Conservation (phyloP, 2,888 invertebrate species). For the Steinernema carpocapsae region DNA sequence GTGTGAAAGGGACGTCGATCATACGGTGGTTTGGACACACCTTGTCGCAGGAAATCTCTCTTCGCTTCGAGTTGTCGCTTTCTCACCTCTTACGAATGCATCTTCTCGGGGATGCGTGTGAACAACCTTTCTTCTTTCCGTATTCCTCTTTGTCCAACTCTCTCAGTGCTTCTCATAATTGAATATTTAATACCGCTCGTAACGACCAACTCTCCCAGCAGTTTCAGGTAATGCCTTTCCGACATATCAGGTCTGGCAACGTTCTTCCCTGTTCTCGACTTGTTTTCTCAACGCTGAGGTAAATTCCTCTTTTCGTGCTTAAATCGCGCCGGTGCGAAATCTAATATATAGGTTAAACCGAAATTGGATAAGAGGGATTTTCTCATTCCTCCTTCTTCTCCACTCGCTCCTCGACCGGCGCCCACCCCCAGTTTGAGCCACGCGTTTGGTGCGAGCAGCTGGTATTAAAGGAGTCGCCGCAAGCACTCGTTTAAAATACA, state of each 20-base stretch:
- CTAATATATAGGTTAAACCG: conserved; percentile 25
- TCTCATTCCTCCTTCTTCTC: neutral
- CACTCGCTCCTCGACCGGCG: no score
- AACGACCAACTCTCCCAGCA: no score
- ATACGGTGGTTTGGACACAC: no score
- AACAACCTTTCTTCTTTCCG: conserved; percentile 28
- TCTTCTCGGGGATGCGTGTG: conserved; percentile 5
- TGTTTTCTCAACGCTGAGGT: no score
- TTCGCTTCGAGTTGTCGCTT: neutral
- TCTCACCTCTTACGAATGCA: conserved; percentile 23
- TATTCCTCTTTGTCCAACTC: conserved; percentile 11
- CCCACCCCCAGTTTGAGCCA: neutral
- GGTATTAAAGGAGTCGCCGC: conserved; percentile 33
- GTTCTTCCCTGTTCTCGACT: no score
- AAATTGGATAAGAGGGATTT: conserved; percentile 7
- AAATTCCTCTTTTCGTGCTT: no score
- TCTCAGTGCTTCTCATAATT: conserved; percentile 27
- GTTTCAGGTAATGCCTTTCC: no score
- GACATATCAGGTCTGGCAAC: no score
- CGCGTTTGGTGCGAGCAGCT: conserved; percentile 11
- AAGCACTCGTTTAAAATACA: conserved; percentile 33
- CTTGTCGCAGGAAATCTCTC: no score
- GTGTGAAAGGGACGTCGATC: no score
- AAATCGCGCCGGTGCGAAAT: neutral
- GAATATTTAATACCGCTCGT: conserved; percentile 26